Evolutionary conservation across 1,140 invertebrate species (phyloP).

Genomic region (Listronotus bonariensis): DNA sequence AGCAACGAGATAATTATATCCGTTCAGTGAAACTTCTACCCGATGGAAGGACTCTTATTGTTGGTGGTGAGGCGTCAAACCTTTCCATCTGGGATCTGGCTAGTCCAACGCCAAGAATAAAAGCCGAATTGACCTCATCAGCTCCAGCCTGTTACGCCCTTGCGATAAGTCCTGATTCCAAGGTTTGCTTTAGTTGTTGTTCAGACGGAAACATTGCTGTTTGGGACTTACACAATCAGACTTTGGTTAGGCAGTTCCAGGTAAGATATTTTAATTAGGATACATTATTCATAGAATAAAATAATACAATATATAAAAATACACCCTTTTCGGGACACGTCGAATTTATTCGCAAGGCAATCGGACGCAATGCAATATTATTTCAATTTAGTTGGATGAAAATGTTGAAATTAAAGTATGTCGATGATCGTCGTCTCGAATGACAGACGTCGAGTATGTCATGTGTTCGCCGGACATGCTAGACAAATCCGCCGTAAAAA

Average conservation of each 20-base stretch:
- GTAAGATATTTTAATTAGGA: constrained; percentile 55
- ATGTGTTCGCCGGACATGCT: no score
- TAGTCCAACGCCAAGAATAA: constrained; percentile 83
- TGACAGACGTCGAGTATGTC: no score
- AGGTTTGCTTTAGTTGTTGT: constrained; percentile 96
- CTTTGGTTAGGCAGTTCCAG: constrained; percentile 89
- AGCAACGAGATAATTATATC: constrained; percentile 88
- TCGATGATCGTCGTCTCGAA: no score
- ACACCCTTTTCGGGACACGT: no score
- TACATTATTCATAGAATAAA: no score
- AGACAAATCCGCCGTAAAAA: no score
- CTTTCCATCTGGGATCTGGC: constrained; percentile 91
- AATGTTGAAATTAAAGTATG: no score
- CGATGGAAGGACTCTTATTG: constrained; percentile 88
- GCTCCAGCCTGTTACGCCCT: constrained; percentile 92
- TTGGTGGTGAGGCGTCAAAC: constrained; percentile 89
- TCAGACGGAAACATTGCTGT: constrained; percentile 97
- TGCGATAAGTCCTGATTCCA: constrained; percentile 87
- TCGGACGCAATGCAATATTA: no score
- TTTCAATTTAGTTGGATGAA: no score
- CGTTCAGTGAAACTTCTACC: constrained; percentile 88
- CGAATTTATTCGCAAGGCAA: no score
- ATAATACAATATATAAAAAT: no score
- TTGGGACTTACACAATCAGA: constrained; percentile 95
- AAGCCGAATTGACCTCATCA: constrained; percentile 91